These are phyloP conservation scores for Orchesellides sinensis DNA, from an alignment of 2,888 invertebrate genomes.

Conservation along the genomic window DNA sequence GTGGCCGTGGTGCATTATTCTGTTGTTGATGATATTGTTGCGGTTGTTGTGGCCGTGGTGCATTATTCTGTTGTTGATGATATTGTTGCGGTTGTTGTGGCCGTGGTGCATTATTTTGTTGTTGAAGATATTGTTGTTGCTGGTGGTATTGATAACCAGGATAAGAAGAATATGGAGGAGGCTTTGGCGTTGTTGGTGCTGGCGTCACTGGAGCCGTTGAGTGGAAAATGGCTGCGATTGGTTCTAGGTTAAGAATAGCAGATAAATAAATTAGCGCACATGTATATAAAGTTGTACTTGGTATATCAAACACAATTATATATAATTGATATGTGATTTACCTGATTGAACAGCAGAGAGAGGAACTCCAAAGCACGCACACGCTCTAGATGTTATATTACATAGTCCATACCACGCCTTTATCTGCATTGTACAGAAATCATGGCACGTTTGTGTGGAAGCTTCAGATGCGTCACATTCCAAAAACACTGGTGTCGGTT, in stretches of 20 bases:
- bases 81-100: conserved; percentile 41
- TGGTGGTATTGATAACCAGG: conserved; percentile 3
- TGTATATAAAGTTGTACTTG: not conserved
- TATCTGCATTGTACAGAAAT: conserved; percentile 66
- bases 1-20: conserved; percentile 28
- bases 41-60: conserved; percentile 30
- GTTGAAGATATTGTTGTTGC: conserved; percentile 31
- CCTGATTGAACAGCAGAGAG: conserved; percentile 62
- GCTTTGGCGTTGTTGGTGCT: conserved; percentile 8
- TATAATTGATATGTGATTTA: conserved; percentile 22
- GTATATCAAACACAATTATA: not conserved
- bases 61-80: conserved; percentile 33
- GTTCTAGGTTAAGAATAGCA: conserved; percentile 31
- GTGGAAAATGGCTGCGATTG: conserved; percentile 62
- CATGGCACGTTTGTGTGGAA: conserved; percentile 60
- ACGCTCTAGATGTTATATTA: conserved; percentile 58
- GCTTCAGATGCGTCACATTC: conserved; percentile 64
- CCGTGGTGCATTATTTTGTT: conserved; percentile 22
- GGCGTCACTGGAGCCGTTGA: conserved; percentile 38
- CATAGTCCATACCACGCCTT: conserved; percentile 64
- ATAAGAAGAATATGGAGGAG: not conserved
- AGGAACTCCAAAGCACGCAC: conserved; percentile 68
- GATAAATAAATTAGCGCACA: not conserved
- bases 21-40: conserved; percentile 39
- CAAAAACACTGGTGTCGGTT: conserved; percentile 45